Base-by-base conservation (phyloP, 1,140 invertebrate species). In the Dendrolimus kikuchii region DNA sequence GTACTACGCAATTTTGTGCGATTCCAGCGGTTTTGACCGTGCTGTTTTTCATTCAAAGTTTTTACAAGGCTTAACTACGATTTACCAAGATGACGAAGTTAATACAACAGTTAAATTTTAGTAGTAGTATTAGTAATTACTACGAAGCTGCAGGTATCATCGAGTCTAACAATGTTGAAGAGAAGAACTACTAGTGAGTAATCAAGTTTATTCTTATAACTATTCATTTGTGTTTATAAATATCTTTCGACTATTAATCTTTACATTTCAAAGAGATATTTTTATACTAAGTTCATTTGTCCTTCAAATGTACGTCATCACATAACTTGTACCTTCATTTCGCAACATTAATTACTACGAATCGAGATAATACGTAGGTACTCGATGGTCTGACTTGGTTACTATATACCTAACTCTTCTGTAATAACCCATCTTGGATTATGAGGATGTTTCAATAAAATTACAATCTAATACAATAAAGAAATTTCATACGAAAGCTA, bases 21-120 rank as follows among this genome's bases (percentile, higher is more conserved):
- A 60, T 58, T 57, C 46, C 48, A 61, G 68, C 79, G 81, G 80
- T 77, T 46, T 60, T 59, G 53, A 68, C 81, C 81, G 81, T 82
- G 23, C 23, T 23, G 73, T 76, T 76, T 83, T 85, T 66, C 51
- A 65, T 65, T 60, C 51, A 45, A 73, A 74, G 77, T 77, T 71
- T 47, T 46, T 68, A 59, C 64, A 85, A 76, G 78, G 81, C 81
- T 79, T 75, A 83, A 85, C 41, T 83, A 85, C 81, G 80, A 68
- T 62, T 85, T 60, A 46, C 60, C 81, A 86, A 71, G 74, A 86
- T 86, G 82, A 85, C 80, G 65, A 85, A 83, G 80, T 77, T 86
- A 70, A 79, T 86, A 75, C 78, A 83, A 79, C 80, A 81, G 62
- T 86, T 86, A 79, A 81, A 73, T 68, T 86, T 81, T 82, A 86